phyloP scores from a whole-genome alignment of 2,113 vertebrate genomes.

The Morone chrysops region DNA sequence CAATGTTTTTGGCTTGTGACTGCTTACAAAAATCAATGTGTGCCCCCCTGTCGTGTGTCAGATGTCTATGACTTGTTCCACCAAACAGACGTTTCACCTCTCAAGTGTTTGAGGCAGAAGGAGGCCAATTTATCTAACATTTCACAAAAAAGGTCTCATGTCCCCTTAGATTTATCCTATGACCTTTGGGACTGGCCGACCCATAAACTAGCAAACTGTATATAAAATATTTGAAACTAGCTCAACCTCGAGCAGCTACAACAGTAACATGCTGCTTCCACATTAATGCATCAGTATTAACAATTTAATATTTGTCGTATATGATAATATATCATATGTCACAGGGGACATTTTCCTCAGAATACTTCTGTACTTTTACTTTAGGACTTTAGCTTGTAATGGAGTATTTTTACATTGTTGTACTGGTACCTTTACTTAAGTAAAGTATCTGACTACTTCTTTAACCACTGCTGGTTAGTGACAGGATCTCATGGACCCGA shows the following conservation, averaged over 20 bases:
- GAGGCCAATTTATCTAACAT: neutral
- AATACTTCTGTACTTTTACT: neutral
- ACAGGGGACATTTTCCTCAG: neutral
- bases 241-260: neutral
- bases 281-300: constrained; percentile 6
- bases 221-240: neutral
- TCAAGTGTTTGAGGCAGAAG: neutral
- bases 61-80: neutral
- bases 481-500: neutral
- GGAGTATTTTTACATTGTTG: neutral
- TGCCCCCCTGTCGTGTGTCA: neutral
- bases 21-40: neutral
- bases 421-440: neutral
- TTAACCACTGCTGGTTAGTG: neutral
- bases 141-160: neutral
- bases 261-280: neutral
- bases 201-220: neutral
- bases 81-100: neutral
- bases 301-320: neutral
- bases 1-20: neutral
- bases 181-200: neutral
- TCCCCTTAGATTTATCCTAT: neutral
- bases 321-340: neutral
- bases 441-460: neutral
- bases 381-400: neutral